phyloP scores from a whole-genome alignment of 2,113 vertebrate species.

The Zosterops lateralis region DNA sequence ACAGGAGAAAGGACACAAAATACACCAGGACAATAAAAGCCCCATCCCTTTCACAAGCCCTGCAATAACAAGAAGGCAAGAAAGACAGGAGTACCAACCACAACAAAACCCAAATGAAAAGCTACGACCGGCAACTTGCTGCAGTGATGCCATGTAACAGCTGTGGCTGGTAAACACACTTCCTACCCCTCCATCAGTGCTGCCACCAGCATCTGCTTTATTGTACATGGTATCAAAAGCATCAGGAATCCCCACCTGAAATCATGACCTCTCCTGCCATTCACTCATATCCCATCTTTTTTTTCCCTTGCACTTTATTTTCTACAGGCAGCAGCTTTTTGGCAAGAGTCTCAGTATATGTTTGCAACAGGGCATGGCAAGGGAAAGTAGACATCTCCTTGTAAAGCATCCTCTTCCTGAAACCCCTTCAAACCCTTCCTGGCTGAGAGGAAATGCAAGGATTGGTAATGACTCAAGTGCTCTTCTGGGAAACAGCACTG shows the following conservation, averaged over 20 bases:
- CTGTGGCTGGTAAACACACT: neutral
- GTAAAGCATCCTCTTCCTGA: constrained; percentile 30
- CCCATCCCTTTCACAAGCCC: neutral
- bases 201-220: neutral
- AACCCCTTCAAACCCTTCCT: constrained; percentile 19
- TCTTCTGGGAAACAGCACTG: constrained; percentile 51
- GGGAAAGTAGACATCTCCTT: neutral
- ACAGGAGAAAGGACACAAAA: neutral
- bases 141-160: neutral
- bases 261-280: neutral
- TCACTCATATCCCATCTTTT: neutral
- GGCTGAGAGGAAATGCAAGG: constrained; percentile 49
- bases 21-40: neutral
- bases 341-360: neutral
- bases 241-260: neutral
- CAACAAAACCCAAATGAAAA: neutral
- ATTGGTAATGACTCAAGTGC: constrained; percentile 31
- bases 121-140: neutral
- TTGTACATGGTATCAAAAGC: accelerated
- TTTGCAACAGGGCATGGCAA: neutral
- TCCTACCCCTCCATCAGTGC: neutral
- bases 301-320: neutral
- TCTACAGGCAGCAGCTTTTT: neutral
- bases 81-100: neutral
- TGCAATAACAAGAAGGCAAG: neutral